Evolutionary conservation across 2,113 vertebrate species (phyloP).

Genomic region (Coreoperca whiteheadi): DNA sequence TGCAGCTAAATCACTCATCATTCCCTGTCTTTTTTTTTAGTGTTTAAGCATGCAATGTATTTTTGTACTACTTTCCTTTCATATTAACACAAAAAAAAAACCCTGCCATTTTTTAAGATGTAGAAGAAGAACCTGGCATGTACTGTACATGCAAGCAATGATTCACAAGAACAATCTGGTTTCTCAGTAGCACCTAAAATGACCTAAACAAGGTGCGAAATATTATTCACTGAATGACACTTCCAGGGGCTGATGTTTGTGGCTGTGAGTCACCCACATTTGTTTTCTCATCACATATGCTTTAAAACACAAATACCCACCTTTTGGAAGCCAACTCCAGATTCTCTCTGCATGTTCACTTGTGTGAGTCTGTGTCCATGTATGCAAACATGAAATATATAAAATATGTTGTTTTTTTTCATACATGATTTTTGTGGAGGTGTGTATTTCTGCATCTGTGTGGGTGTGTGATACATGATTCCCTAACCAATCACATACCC

Average conservation of each 20-base stretch:
- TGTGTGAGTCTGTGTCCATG: not conserved
- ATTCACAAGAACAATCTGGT: not conserved
- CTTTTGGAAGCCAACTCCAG: not conserved
- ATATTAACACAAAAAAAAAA: not conserved
- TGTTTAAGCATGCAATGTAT: not conserved
- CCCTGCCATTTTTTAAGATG: not conserved
- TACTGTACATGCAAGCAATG: not conserved
- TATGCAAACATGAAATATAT: not conserved
- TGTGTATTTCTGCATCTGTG: conserved; percentile 44
- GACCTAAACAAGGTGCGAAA: not conserved
- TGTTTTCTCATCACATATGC: conserved; percentile 15
- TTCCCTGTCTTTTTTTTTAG: too few species aligned
- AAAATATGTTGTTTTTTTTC: conserved; percentile 3
- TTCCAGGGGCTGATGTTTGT: not conserved
- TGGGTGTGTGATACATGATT: conserved; percentile 74
- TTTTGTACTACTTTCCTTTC: not conserved
- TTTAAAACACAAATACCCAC: conserved; percentile 17
- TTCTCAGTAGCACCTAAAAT: not conserved
- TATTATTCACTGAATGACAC: not conserved
- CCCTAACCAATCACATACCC: conserved; percentile 74
- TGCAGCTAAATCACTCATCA: not conserved
- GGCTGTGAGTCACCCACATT: not conserved
- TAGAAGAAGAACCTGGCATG: not conserved
- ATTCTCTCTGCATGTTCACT: not conserved
- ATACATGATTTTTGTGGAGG: conserved; percentile 18